These are phyloP conservation scores for Drosophila suboccidentalis DNA, from an alignment of 2,888 invertebrate genomes.

Conservation along the genomic window DNA sequence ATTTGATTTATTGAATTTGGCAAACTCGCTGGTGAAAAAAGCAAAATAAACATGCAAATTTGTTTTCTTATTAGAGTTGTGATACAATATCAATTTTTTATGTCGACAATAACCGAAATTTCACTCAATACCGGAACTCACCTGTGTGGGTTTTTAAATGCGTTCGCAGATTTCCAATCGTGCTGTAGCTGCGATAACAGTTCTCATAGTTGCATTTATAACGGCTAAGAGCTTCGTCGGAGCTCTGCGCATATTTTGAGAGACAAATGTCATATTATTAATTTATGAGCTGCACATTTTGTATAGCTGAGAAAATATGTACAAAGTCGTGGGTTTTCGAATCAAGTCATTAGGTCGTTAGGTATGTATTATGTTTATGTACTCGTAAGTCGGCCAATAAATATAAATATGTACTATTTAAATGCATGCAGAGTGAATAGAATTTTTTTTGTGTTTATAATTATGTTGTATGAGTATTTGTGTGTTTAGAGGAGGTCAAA, in stretches of 20 bases:
- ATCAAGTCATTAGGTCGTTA: conserved; percentile 62
- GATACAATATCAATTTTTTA: no score
- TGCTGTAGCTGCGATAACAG: conserved; percentile 95
- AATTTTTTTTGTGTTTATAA: conserved; percentile 4
- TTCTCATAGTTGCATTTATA: conserved; percentile 96
- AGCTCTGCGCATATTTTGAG: conserved; percentile 69
- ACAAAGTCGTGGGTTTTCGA: conserved; percentile 54
- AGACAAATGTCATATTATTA: conserved; percentile 30
- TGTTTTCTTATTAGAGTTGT: no score
- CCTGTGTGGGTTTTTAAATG: conserved; percentile 99
- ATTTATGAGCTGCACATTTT: conserved; percentile 15
- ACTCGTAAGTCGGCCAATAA: conserved; percentile 56
- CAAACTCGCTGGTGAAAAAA: conserved; percentile 30
- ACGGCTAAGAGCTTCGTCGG: conserved; percentile 87
- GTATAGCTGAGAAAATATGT: conserved; percentile 42
- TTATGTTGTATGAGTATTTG: conserved; percentile 10
- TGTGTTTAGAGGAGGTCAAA: conserved; percentile 4
- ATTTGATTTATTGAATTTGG: conserved; percentile 43
- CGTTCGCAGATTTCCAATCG: conserved; percentile 96
- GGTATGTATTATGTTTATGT: conserved; percentile 53
- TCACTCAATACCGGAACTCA: conserved; percentile 83
- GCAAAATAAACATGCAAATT: neutral
- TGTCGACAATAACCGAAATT: no score
- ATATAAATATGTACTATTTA: conserved; percentile 5
- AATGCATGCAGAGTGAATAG: conserved; percentile 39